Conservation (phyloP, 2,888 invertebrate genomes). For the Cheilosia impressa region DNA sequence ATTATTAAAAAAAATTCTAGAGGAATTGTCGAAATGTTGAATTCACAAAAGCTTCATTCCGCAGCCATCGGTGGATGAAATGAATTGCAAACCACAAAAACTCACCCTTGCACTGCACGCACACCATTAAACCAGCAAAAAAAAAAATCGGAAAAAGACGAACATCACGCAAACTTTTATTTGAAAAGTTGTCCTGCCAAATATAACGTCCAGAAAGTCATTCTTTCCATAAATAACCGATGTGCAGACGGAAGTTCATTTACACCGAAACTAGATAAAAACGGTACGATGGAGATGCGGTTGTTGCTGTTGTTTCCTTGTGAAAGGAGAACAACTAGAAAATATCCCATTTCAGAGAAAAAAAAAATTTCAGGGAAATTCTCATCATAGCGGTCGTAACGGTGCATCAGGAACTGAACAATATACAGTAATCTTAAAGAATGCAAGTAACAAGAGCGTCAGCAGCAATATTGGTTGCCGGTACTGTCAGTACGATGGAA, state of each 20-base stretch:
- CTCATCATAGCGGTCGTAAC: slow-evolving; percentile 31
- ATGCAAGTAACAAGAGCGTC: slow-evolving; percentile 24
- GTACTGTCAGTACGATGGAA: slow-evolving; percentile 7
- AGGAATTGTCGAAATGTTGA: slow-evolving; percentile 40
- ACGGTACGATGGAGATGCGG: slow-evolving; percentile 14
- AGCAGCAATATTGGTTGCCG: not conserved
- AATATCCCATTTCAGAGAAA: slow-evolving; percentile 13
- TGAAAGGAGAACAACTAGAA: not conserved
- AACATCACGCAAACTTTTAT: slow-evolving; percentile 68
- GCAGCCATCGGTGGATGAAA: too few relatives aligned
- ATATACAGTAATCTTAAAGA: slow-evolving; percentile 55
- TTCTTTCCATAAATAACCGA: slow-evolving; percentile 66
- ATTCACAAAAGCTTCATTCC: slow-evolving; percentile 9
- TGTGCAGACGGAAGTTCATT: slow-evolving; percentile 73
- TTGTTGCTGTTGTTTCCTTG: not conserved
- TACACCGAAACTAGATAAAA: slow-evolving; percentile 71
- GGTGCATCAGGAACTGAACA: slow-evolving; percentile 58
- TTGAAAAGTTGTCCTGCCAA: slow-evolving; percentile 74
- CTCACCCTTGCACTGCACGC: not conserved
- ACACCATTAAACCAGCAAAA: not conserved
- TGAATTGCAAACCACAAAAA: slow-evolving; percentile 38
- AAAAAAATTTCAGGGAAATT: slow-evolving; percentile 55
- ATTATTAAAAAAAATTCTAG: not conserved
- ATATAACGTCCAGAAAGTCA: slow-evolving; percentile 73
- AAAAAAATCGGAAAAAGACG: slow-evolving; percentile 31